phyloP scores from a whole-genome alignment of 2,797 vertebrate species.

The Cynodonichthys magdalenae region DNA sequence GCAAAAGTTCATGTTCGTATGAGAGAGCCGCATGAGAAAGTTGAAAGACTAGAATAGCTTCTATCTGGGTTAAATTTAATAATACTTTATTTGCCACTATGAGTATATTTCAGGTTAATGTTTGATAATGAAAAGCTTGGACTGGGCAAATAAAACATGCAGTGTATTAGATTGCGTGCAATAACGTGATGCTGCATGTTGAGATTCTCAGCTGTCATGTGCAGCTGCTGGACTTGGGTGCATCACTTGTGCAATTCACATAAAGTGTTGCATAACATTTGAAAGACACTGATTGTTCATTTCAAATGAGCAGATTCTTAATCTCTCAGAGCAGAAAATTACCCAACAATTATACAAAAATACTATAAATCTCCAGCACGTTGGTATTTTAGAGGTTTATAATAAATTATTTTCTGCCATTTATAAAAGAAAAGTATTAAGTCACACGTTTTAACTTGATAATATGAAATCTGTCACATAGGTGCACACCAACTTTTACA shows the following conservation, averaged over 20 bases:
- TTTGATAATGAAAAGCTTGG: too few relatives aligned
- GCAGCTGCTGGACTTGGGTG: background rate
- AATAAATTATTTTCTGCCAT: background rate
- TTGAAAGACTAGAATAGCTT: background rate
- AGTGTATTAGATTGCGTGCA: background rate
- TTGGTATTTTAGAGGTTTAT: background rate
- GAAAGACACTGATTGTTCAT: too few relatives aligned
- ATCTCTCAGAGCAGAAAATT: background rate
- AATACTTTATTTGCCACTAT: too few relatives aligned
- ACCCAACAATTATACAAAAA: background rate
- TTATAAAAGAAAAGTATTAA: too few relatives aligned
- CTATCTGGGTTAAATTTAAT: too few relatives aligned
- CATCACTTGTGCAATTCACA: background rate
- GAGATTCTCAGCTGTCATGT: background rate
- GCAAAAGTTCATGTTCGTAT: too few relatives aligned
- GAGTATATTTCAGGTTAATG: too few relatives aligned
- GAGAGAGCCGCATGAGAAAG: background rate
- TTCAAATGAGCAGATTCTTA: background rate
- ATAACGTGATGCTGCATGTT: background rate
- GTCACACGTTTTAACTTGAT: background rate
- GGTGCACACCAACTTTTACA: constrained; percentile 15
- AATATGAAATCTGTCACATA: background rate
- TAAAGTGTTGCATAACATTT: constrained; percentile 43
- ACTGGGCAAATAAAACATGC: background rate
- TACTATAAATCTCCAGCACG: background rate